phyloP scores from a whole-genome alignment of 2,888 invertebrate genomes.

The Halictus quadricinctus region DNA sequence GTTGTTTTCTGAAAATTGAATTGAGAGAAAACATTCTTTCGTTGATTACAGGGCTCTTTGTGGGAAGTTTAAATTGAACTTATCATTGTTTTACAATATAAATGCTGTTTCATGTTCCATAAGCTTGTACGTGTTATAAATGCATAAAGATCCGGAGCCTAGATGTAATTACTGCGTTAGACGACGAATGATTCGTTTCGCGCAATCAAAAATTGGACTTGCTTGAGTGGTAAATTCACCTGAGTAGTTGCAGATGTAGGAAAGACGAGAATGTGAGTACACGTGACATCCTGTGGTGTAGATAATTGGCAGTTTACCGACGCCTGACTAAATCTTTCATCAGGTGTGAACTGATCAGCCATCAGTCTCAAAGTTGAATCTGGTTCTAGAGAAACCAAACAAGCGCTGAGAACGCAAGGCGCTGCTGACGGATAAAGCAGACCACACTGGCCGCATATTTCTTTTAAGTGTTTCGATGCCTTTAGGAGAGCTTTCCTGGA shows the following conservation, averaged over 20 bases:
- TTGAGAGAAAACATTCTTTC: not conserved
- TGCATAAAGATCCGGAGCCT: not conserved
- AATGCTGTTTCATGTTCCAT: not conserved
- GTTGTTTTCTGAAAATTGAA: no score
- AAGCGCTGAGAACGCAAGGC: constrained; percentile 98
- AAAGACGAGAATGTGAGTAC: constrained; percentile 99
- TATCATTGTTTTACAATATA: not conserved
- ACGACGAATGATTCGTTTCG: not conserved
- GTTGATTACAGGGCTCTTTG: not conserved
- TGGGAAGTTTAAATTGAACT: not conserved
- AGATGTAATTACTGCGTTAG: not conserved
- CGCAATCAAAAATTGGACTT: not conserved
- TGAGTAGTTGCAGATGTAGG: constrained; percentile 98
- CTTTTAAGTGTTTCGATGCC: constrained; percentile 94
- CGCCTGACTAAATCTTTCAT: constrained; percentile 94
- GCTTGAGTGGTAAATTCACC: constrained; percentile 82
- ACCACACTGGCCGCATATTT: constrained; percentile 94
- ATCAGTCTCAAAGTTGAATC: constrained; percentile 92
- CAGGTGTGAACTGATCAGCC: constrained; percentile 98
- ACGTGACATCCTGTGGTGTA: constrained; percentile 97
- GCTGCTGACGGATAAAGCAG: constrained; percentile 91
- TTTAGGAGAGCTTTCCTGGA: constrained; percentile 95
- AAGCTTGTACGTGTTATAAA: not conserved
- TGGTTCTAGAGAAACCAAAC: constrained; percentile 97
- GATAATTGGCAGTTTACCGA: constrained; percentile 95